A percentile compares a stretch with the other conserved stretches of the same genome.
Conservation (phyloP, 2,888 invertebrate genomes). For the Imbricaverruca yamaguchii region DNA sequence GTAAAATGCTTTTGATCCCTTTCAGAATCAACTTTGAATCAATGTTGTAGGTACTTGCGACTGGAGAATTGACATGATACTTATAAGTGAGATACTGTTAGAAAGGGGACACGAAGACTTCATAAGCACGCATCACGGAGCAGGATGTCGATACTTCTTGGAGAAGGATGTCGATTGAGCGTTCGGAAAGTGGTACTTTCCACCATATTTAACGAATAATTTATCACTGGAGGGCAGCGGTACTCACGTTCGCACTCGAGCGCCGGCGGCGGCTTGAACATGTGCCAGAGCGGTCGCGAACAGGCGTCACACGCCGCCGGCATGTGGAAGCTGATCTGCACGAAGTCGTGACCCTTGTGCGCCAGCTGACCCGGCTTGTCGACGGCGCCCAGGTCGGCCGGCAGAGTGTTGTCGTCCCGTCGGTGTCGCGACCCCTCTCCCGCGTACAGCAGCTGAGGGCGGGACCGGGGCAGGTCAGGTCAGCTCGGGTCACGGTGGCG, state of each 20-base stretch:
- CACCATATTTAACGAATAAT: too few relatives aligned
- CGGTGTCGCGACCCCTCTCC: constrained; percentile 76
- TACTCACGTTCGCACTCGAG: constrained; percentile 83
- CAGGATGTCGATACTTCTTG: too few relatives aligned
- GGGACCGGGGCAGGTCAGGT: neutral
- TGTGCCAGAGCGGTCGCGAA: constrained; percentile 92
- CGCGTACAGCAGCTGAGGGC: constrained; percentile 76
- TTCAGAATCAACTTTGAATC: too few relatives aligned
- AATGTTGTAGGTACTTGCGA: too few relatives aligned
- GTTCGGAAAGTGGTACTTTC: too few relatives aligned
- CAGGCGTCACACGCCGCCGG: constrained; percentile 97
- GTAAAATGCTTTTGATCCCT: too few relatives aligned
- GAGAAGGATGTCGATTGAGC: too few relatives aligned
- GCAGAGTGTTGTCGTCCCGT: constrained; percentile 39
- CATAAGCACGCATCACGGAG: too few relatives aligned
- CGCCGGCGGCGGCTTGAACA: constrained; percentile 95
- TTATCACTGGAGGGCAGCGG: constrained; percentile 28
- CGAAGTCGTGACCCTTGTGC: constrained; percentile 91
- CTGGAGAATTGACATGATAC: too few relatives aligned
- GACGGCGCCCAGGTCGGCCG: neutral
- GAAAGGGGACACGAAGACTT: too few relatives aligned
- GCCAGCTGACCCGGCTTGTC: constrained; percentile 44
- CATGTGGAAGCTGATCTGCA: constrained; percentile 94
- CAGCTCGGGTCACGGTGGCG: neutral
- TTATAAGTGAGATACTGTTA: too few relatives aligned